phyloP scores from a whole-genome alignment of 2,888 invertebrate genomes.

The Tolmerus cingulatus region DNA sequence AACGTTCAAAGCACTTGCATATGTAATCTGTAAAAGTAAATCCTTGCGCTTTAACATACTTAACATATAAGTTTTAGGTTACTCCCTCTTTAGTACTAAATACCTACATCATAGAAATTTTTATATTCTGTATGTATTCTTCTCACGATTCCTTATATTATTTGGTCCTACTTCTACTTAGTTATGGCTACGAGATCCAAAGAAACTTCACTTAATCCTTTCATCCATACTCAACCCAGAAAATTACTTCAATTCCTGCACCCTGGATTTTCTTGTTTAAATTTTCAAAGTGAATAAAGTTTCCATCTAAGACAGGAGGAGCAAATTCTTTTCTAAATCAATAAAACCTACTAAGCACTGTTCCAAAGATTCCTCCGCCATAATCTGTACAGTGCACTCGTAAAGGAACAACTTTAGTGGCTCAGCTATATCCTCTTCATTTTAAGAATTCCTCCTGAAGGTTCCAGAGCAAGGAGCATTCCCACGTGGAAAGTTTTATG shows the following conservation, averaged over 20 bases:
- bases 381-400: background rate
- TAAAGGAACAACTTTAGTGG: background rate
- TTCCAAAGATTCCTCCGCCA: background rate
- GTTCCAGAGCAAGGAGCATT: background rate
- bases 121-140: no score
- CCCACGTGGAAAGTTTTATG: background rate
- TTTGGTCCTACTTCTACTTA: background rate
- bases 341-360: background rate
- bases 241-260: background rate
- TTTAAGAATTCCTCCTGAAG: background rate
- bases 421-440: background rate
- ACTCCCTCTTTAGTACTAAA: no score
- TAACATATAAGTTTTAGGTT: no score
- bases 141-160: no score
- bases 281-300: background rate
- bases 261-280: background rate
- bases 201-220: background rate
- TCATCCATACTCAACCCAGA: background rate
- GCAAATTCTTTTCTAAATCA: background rate
- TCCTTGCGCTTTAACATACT: no score
- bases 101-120: no score
- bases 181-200: background rate
- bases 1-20: no score
- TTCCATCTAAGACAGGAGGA: background rate
- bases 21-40: no score